These are phyloP conservation scores for Eutrigla gurnardus DNA, from an alignment of 2,797 vertebrate species.

Conservation along the genomic window DNA sequence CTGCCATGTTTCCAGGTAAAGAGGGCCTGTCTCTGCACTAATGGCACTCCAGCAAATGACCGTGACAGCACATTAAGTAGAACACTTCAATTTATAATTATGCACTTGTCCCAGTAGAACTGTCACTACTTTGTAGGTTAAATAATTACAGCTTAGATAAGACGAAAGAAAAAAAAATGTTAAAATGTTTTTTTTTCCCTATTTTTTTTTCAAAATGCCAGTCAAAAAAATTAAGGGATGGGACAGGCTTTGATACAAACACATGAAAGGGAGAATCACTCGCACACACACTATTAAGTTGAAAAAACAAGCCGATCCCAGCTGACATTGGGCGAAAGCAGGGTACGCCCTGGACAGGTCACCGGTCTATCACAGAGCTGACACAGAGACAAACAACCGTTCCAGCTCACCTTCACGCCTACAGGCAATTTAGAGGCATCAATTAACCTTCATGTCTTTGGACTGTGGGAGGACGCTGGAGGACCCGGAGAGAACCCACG, in stretches of 20 bases:
- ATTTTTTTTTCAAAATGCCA: constrained; percentile 34
- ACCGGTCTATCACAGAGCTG: too few relatives aligned
- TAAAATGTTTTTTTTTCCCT: constrained; percentile 1
- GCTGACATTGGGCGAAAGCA: constrained; percentile 15
- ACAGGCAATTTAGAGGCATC: too few relatives aligned
- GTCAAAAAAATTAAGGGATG: constrained; percentile 71
- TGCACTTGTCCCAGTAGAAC: constrained; percentile 77
- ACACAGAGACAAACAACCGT: too few relatives aligned
- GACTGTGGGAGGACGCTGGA: too few relatives aligned
- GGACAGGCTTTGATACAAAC: constrained; percentile 53
- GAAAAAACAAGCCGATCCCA: constrained; percentile 17
- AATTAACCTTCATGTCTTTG: too few relatives aligned
- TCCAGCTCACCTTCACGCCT: too few relatives aligned
- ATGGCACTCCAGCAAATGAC: constrained; percentile 80
- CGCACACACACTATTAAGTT: constrained; percentile 33
- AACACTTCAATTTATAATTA: constrained; percentile 86
- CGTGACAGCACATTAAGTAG: constrained; percentile 83
- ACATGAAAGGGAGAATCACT: constrained; percentile 52
- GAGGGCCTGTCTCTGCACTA: constrained; percentile 70
- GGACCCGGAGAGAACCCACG: too few relatives aligned
- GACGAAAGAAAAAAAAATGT: constrained; percentile 29
- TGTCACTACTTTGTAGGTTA: constrained; percentile 73
- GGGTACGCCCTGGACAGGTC: too few relatives aligned
- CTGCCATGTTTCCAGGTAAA: constrained; percentile 72
- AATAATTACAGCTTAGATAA: constrained; percentile 61